These are phyloP conservation scores for Drosophila dives DNA, from an alignment of 2,888 invertebrate genomes.

Conservation along the genomic window DNA sequence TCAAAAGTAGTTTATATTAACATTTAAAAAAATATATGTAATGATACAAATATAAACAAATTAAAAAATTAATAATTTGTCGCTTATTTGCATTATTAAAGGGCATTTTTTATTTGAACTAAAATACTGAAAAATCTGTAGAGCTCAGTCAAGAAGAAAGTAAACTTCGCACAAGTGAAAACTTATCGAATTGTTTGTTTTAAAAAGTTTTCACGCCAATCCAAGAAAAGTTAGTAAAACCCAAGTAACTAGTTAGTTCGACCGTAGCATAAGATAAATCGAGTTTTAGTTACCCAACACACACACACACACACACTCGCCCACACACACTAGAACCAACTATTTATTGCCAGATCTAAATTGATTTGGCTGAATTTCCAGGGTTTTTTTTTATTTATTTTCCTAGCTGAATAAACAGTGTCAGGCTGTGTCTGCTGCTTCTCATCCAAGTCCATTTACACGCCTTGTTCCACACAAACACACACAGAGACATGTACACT, in stretches of 20 bases:
- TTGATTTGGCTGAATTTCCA: constrained; percentile 14
- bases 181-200: not conserved
- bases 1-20: accelerated
- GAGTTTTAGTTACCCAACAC: constrained; percentile 14
- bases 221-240: not conserved
- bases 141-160: not conserved
- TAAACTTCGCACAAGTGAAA: not conserved
- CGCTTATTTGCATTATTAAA: not conserved
- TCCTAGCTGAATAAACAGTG: not conserved
- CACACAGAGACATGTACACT: constrained; percentile 9
- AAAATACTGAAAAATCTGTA: not conserved
- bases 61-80: not conserved
- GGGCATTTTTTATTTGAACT: not conserved
- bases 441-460: constrained; percentile 3
- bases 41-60: not conserved
- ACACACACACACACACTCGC: not conserved
- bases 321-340: not conserved
- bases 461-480: constrained; percentile 11
- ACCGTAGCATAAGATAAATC: constrained; percentile 2
- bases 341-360: constrained; percentile 11
- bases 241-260: constrained; percentile 21
- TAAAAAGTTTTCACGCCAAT: constrained; percentile 7
- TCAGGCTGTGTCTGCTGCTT: constrained; percentile 16
- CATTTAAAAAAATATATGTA: not conserved
- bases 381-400: not conserved